Conservation (phyloP, 2,113 vertebrate species). For the zebrafish (Danio rerio) region GRCz12tu NC_133181.1:43852501-43853000, state of each 20-base stretch:
- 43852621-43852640: slow-evolving; percentile 1
- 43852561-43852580: slow-evolving; percentile 4
- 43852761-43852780: slow-evolving; percentile 11
- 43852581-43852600: neutral
- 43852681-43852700: slow-evolving; percentile 45
- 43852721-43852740: slow-evolving; percentile 14
- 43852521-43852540: neutral
- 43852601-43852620: slow-evolving; percentile 20
- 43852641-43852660: slow-evolving; percentile 30
- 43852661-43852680: slow-evolving; percentile 50
- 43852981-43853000: slow-evolving; percentile 44
- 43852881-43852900: neutral
- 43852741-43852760: neutral
- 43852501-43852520: neutral
- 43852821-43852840: slow-evolving; percentile 6
- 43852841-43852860: slow-evolving; percentile 18
- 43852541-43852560: neutral
- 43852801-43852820: neutral
- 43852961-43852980: slow-evolving; percentile 38
- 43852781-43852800: slow-evolving; percentile 9
- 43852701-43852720: slow-evolving; percentile 44
- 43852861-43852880: neutral
- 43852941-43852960: neutral
- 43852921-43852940: slow-evolving; percentile 22
- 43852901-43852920: slow-evolving; percentile 22